Evolutionary conservation across 2,113 vertebrate genomes (phyloP).

Genomic region (Pelecanoides urinatrix): DNA sequence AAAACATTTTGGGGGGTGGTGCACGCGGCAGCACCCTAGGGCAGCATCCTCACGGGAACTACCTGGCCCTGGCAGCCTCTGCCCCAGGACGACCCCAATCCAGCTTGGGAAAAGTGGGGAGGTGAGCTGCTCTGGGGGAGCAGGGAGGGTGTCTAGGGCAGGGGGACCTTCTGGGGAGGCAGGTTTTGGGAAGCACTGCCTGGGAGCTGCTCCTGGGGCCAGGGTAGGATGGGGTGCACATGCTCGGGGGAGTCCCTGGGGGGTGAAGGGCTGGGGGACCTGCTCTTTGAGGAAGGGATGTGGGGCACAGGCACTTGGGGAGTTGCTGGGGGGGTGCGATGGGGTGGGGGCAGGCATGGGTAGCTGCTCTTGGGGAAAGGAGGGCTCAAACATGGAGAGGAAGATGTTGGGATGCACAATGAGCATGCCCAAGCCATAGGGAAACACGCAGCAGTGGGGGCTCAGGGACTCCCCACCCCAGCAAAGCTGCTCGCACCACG

Average conservation of each 20-base stretch:
- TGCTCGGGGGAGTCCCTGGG: background rate
- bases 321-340: background rate
- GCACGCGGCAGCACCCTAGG: background rate
- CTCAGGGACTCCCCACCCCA: background rate
- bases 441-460: background rate
- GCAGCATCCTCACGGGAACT: background rate
- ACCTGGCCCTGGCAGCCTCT: background rate
- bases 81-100: background rate
- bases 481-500: background rate
- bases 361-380: background rate
- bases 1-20: background rate
- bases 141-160: background rate
- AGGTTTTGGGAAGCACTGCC: background rate
- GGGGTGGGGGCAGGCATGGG: background rate
- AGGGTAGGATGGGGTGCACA: background rate
- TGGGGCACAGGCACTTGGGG: constrained; percentile 49
- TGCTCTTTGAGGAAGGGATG: background rate
- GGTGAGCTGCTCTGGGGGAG: background rate
- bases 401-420: constrained; percentile 1
- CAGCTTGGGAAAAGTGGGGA: background rate
- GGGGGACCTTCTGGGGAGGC: too few species aligned
- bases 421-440: background rate
- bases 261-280: background rate
- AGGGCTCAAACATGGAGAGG: background rate
- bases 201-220: background rate